Evolutionary conservation across 1,140 invertebrate genomes (phyloP), one percentile per base, ranked within the genome.

Genomic region (Arctopsyche grandis): DNA sequence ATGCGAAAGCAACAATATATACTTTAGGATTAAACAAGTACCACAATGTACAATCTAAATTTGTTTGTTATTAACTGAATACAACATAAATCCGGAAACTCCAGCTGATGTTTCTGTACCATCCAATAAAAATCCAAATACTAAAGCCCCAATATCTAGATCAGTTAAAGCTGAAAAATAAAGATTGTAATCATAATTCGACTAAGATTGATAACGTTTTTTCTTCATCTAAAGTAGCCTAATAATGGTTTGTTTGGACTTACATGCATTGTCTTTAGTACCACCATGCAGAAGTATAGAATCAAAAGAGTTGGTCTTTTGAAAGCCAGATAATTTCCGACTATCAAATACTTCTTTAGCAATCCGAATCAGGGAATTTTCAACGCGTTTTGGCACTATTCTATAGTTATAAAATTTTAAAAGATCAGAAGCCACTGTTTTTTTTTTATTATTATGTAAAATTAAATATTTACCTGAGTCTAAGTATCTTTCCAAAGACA

Each of bases 71-170:
- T 56, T 79, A 38, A 83, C 82, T 44, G 78, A 73, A 52, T 75
- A 83, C 5, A 83, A 43, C 1, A 70, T 66, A 24, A 78, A 83
- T 26, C 58, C 60, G 19, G 78, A 14, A 10, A 78, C 60, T 14
- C 76, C 77, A 77, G 79, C 69, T 19, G 79, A 81, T n/a, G 82
- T 83, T 69, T 83, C 82, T 5, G 78, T 78, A 5, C 79, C 82
- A 52, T 83, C 82, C 0, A 75, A 66, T 1, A 83, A 74, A 52
- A 79, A 81, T 38, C 80, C 77, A 29, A 83, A 77, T 12, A 78
- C 43, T 29, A 78, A 29, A 16, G 69, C 77, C 9, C 77, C 77
- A 21, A 81, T 69, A n/a, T 79, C 77, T 7, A 63, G 46, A n/a
- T 73, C 16, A 24, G 43, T 19, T 9, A 63, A 19, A 38, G 3